phyloP scores from a whole-genome alignment of 2,888 invertebrate species.

The Amphipoea lucens region DNA sequence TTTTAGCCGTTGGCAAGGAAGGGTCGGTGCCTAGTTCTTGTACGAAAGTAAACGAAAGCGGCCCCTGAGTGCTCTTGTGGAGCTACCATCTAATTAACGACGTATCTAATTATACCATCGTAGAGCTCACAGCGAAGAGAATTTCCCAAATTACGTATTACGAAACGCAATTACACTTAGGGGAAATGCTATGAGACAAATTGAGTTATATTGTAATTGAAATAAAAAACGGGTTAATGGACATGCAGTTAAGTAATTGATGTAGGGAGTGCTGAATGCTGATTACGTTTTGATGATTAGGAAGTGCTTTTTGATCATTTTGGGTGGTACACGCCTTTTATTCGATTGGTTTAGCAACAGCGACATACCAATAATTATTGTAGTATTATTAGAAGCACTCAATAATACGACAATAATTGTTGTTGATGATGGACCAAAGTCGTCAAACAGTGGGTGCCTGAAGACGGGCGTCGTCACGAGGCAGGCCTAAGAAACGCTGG shows the following conservation, averaged over 20 bases:
- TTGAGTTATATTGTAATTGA: conserved; percentile 76
- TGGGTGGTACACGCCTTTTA: too few species aligned
- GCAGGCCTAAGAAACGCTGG: not conserved
- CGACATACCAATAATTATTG: not conserved
- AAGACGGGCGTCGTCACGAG: not conserved
- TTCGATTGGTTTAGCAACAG: not conserved
- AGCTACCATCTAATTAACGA: conserved; percentile 87
- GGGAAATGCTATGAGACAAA: conserved; percentile 80
- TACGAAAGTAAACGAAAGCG: conserved; percentile 80
- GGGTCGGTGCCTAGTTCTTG: conserved; percentile 71
- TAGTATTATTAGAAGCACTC: not conserved
- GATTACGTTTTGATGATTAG: conserved; percentile 19
- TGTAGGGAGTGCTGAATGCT: not conserved
- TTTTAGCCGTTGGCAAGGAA: conserved; percentile 68
- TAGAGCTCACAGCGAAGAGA: conserved; percentile 79
- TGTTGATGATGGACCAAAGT: not conserved
- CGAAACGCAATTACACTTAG: conserved; percentile 85
- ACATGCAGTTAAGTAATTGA: conserved; percentile 48
- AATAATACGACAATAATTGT: not conserved
- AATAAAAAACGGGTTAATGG: conserved; percentile 67
- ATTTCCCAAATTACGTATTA: conserved; percentile 87
- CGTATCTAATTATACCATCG: conserved; percentile 88
- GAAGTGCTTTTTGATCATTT: conserved; percentile 9
- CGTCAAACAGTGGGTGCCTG: not conserved
- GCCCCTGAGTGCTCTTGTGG: conserved; percentile 84